Base-by-base conservation (phyloP, 2,888 invertebrate species). In the Hartigia nigra region DNA sequence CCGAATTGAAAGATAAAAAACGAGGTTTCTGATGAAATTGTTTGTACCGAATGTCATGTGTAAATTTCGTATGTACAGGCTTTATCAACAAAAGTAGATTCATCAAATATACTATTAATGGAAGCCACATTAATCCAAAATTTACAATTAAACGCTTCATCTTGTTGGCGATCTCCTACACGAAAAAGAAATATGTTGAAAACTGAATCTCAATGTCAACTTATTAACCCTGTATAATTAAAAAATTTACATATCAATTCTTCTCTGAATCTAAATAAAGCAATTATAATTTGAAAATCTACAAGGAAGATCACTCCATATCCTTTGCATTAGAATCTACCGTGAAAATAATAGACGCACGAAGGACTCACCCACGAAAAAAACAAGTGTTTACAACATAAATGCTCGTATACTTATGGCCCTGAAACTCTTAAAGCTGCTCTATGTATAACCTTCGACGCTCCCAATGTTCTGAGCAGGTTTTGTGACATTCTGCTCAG, bases 1-100 rank as follows among this genome's bases (percentile, higher is more conserved):
- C 87, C 0, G 93, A 92, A 84, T 95, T 92, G 84, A 95, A 95
- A 3, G 93, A 92, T 76, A 95, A 90, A 72, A 94, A 91, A 81
- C 93, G 92, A 3, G 92, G 86, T 76, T 91, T 88, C 76, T 92
- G 35, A 14, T 32, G 32, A 70, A 72, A 31, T 55, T 55, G 55
- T 55, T 55, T 55, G 23, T 55, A 23, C 23, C 23, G 55, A 55
- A 55, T 23, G 14, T 55, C 23, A 9, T 23, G 14, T 1, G 4
- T 23, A 55, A 23, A 14, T 23, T 55, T 55, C 55, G 55, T 23
- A 55, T 55, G 9, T 55, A 55, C 23, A 55, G 55, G 55, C 23
- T 23, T 55, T 23, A 55, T 55, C 23, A 55, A 55, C 23, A 55
- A 55, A 9, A 55, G 23, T 55, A 23, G 55, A 55, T 55, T 55